A percentile compares a stretch with the other conserved stretches of the same genome.
These are phyloP conservation scores for Cebus imitator DNA, from an alignment of 2,113 vertebrate genomes.

Conservation along the genomic window DNA sequence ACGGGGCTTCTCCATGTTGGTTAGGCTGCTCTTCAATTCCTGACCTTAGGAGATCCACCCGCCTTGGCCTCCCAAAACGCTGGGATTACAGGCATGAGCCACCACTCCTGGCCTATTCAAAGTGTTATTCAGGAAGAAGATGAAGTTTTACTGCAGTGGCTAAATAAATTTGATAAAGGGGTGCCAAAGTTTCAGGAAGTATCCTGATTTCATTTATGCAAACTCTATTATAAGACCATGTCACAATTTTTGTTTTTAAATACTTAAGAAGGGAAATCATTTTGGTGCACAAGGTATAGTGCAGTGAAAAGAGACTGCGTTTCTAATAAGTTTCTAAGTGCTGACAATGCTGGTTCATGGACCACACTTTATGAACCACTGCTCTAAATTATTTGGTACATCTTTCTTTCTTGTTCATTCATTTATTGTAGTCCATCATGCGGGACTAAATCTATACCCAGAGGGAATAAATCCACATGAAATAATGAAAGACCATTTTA, in stretches of 20 bases:
- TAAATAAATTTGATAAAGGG: background rate
- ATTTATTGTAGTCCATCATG: background rate
- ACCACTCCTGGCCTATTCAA: background rate
- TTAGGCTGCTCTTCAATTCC: too few species aligned
- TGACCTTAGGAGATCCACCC: too few species aligned
- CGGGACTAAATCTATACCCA: background rate
- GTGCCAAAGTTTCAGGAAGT: background rate
- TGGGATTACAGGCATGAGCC: too few species aligned
- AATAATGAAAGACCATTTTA: background rate
- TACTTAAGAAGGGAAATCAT: background rate
- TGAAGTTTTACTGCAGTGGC: background rate
- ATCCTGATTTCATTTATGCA: background rate
- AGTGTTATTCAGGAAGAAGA: background rate
- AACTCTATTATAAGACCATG: background rate
- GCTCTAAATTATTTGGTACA: background rate
- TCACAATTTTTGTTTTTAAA: background rate
- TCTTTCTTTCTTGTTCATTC: background rate
- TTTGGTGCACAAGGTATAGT: background rate
- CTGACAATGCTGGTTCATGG: background rate
- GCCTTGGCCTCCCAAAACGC: too few species aligned
- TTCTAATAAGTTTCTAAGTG: background rate
- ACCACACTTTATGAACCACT: background rate
- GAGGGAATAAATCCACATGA: background rate
- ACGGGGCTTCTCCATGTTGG: too few species aligned
- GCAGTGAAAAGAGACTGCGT: background rate